Conservation (phyloP, 2,113 vertebrate genomes). For the Phainopepla nitens region DNA sequence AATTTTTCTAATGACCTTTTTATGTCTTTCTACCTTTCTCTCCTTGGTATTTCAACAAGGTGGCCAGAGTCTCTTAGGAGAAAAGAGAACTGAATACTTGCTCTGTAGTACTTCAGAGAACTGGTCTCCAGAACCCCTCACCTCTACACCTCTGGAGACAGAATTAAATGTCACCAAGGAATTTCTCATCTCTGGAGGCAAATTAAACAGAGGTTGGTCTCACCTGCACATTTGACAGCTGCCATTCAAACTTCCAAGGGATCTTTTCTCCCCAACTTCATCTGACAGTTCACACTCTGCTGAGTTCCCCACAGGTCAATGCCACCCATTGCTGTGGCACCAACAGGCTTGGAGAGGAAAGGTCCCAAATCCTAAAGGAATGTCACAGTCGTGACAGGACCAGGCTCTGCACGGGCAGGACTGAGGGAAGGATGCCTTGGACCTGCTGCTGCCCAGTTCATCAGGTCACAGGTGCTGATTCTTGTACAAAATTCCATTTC, state of each 20-base stretch:
- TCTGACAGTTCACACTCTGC: background rate
- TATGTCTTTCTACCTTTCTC: conserved; percentile 18
- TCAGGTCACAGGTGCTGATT: no score
- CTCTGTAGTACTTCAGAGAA: conserved; percentile 56
- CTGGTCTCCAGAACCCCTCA: conserved; percentile 10
- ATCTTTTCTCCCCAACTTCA: background rate
- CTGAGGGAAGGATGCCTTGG: background rate
- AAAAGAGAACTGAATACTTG: conserved; percentile 33
- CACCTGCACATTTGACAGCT: conserved; percentile 46
- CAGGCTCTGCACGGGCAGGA: background rate
- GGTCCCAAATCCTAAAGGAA: background rate
- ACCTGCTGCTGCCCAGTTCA: background rate
- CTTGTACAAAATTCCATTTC: fast-evolving
- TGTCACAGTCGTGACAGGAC: background rate
- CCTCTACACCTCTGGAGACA: conserved; percentile 42
- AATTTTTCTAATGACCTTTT: conserved; percentile 66
- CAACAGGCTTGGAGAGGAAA: background rate
- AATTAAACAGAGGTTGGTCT: conserved; percentile 29
- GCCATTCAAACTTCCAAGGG: conserved; percentile 48
- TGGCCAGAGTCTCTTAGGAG: conserved; percentile 34
- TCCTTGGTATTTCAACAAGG: conserved; percentile 71
- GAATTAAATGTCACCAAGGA: conserved; percentile 62
- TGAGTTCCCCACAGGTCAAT: background rate
- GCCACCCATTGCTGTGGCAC: background rate
- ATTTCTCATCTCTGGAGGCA: conserved; percentile 58